phyloP scores from a whole-genome alignment of 1,140 invertebrate species.

The Epicauta chinensis region DNA sequence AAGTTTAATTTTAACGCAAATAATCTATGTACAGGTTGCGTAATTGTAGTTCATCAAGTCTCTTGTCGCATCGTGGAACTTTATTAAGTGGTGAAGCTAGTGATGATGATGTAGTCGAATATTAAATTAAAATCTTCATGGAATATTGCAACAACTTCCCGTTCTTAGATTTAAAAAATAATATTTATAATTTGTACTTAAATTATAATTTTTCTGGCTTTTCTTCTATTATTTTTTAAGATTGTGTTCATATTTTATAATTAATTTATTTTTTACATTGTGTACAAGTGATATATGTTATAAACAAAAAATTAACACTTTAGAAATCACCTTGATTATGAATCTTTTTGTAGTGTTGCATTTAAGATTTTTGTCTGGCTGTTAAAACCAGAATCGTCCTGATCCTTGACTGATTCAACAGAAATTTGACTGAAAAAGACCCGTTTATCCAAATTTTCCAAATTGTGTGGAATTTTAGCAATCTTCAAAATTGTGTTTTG shows the following conservation, averaged over 20 bases:
- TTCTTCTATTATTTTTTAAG: no score
- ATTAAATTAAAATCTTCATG: constrained; percentile 1
- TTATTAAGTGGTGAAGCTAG: constrained; percentile 29
- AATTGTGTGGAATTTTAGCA: constrained; percentile 4
- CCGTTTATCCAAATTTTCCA: constrained; percentile 8
- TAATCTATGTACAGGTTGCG: constrained; percentile 33
- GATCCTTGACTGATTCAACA: constrained; percentile 8
- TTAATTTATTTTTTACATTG: no score
- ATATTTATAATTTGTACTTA: no score
- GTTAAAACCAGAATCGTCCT: constrained; percentile 7
- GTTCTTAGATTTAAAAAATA: no score
- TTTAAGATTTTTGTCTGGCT: not conserved
- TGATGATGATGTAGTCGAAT: constrained; percentile 33
- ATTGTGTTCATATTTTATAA: no score
- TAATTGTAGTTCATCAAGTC: constrained; percentile 37
- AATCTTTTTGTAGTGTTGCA: no score
- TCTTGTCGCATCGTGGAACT: constrained; percentile 34
- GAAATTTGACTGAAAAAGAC: constrained; percentile 6
- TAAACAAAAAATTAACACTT: no score
- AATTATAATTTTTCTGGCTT: no score
- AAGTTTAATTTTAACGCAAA: not conserved
- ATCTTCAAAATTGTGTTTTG: no score
- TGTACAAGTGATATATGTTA: no score
- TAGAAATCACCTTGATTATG: no score
- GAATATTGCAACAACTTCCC: no score